Evolutionary conservation across 2,797 vertebrate genomes (phyloP), one percentile per base, ranked within the genome.

Genomic region (Pteropus rufus): DNA sequence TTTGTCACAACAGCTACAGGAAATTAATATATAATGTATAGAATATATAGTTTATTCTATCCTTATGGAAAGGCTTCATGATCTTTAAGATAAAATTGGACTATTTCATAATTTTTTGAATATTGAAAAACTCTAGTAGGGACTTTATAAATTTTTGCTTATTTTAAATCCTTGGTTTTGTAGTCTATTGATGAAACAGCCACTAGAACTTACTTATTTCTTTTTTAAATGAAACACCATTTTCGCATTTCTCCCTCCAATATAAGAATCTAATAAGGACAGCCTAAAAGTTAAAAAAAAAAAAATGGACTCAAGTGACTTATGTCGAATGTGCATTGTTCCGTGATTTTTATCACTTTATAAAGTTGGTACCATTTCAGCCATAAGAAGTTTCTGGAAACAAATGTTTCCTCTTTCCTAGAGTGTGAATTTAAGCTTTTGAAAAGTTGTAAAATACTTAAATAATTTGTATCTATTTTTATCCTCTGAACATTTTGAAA

Each of bases 401-500:
- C 7, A 56, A 75, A 23, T 64, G 7, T 41, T 94, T 95, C 56
- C 14, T 73, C 39, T 79, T 93, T 41, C 56, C 44, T 24, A 18
- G 3, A 83, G 39, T 87, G 24, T 7, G 49, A 84, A 88, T 75
- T 67, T 88, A 76, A 90, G 14, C 23, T 94, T 90, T 11, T 67
- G 58, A 80, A 91, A 87, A 46, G 10, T 46, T 84, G 36, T 65
- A 41, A 89, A 93, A 70, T 62, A 75, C 26, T 81, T 92, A 86
- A 92, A 58, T 80, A 69, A 36, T 84, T 91, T 93, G 36, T 31
- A n/a, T 75, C 36, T 93, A 18, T 96, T 95, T 95, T 94, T 39
- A 87, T 75, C 31, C 26, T 92, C 16, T 64, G 89, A 94, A 76
- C 39, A 65, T 31, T 85, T 93, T 81, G 36, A 91, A 76, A 94